Evolutionary conservation across 2,797 vertebrate genomes (phyloP).

Genomic region (Takifugu ocellatus): DNA sequence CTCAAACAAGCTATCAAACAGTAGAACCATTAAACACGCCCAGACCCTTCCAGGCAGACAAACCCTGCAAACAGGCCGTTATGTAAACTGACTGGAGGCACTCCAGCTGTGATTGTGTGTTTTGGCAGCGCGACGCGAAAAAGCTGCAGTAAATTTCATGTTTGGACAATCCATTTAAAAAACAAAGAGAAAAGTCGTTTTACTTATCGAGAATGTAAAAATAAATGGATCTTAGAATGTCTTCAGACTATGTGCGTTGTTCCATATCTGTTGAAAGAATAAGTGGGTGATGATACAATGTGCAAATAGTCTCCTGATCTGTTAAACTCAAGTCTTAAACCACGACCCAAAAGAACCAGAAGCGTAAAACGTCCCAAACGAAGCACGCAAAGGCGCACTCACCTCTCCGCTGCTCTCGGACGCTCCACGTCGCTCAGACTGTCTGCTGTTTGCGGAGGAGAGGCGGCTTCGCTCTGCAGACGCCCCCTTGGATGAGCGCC

Average conservation of each 20-base stretch:
- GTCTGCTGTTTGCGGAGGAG: conserved; percentile 1
- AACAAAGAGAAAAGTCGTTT: too few species aligned
- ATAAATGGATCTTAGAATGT: too few species aligned
- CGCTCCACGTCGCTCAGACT: conserved; percentile 29
- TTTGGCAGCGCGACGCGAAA: neutral
- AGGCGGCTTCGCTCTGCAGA: neutral
- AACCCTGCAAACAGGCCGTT: neutral
- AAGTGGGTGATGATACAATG: too few species aligned
- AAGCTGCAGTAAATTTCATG: neutral
- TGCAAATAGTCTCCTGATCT: too few species aligned
- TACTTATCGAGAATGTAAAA: too few species aligned
- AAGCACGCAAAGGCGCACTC: conserved; percentile 9
- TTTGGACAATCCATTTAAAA: neutral
- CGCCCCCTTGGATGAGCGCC: neutral
- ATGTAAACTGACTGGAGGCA: neutral
- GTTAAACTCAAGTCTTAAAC: too few species aligned
- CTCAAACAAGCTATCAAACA: neutral
- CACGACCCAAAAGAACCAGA: conserved; percentile 1
- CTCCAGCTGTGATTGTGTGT: neutral
- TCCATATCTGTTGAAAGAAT: too few species aligned
- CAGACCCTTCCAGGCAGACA: neutral
- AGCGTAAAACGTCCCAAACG: conserved; percentile 5
- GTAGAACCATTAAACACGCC: neutral
- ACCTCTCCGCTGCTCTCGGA: conserved; percentile 39
- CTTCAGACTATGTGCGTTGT: too few species aligned